These are phyloP conservation scores for Danio aesculapii DNA, from an alignment of 2,797 vertebrate species.

Conservation along the genomic window DNA sequence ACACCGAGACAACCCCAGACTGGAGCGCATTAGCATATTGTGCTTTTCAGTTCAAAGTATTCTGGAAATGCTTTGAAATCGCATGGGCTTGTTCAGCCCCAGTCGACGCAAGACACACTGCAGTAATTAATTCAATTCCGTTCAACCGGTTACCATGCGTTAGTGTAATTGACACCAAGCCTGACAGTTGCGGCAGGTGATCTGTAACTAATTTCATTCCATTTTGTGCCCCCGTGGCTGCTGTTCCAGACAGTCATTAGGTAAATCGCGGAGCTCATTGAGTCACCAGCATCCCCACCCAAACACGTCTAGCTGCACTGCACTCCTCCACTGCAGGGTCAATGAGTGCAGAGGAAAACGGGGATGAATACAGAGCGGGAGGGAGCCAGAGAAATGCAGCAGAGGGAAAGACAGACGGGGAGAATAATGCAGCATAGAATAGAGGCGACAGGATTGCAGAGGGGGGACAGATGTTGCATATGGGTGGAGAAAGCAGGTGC, in stretches of 20 bases:
- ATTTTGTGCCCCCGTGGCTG: conserved; percentile 39
- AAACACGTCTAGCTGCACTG: conserved; percentile 47
- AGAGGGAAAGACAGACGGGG: conserved; percentile 43
- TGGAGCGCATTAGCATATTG: neutral
- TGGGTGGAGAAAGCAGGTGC: conserved; percentile 39
- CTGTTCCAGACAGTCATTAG: conserved; percentile 50
- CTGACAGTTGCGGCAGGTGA: conserved; percentile 47
- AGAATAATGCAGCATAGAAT: conserved; percentile 50
- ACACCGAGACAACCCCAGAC: conserved; percentile 7
- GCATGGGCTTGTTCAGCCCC: neutral
- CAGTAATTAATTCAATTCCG: conserved; percentile 40
- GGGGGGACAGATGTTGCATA: conserved; percentile 31
- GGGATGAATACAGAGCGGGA: conserved; percentile 51
- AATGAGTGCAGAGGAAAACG: conserved; percentile 58
- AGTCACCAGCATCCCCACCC: conserved; percentile 56
- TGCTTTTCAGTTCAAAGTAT: conserved; percentile 15
- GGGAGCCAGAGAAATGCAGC: conserved; percentile 43
- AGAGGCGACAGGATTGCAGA: conserved; percentile 43
- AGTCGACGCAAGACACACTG: conserved; percentile 3
- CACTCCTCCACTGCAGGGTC: conserved; percentile 55
- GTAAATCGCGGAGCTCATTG: conserved; percentile 45
- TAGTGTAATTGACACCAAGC: conserved; percentile 41
- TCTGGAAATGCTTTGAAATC: conserved; percentile 14
- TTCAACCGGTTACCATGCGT: conserved; percentile 32
- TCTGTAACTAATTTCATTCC: conserved; percentile 44